phyloP scores from a whole-genome alignment of 2,113 vertebrate genomes.

The Ramphastos sulfuratus region DNA sequence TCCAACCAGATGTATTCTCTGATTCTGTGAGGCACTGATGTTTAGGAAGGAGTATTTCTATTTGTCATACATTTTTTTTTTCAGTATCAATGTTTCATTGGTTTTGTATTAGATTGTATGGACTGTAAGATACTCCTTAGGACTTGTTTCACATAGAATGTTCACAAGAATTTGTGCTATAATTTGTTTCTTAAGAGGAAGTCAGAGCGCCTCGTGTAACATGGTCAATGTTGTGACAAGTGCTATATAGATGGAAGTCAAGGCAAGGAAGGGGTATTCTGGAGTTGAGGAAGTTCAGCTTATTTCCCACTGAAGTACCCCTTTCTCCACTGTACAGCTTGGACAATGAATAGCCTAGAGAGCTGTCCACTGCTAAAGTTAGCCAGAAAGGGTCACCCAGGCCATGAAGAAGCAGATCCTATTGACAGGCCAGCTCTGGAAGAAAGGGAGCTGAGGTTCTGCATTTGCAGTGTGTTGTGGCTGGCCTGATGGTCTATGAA shows the following conservation, averaged over 20 bases:
- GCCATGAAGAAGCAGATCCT: background rate
- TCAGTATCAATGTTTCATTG: background rate
- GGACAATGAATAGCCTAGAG: background rate
- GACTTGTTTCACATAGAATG: background rate
- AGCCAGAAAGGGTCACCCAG: background rate
- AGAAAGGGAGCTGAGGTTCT: background rate
- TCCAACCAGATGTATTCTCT: no score
- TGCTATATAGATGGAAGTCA: background rate
- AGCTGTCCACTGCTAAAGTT: rapidly evolving
- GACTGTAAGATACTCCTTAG: background rate
- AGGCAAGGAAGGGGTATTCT: background rate
- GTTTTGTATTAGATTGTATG: background rate
- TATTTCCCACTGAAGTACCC: background rate
- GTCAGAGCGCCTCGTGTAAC: background rate
- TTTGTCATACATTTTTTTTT: background rate
- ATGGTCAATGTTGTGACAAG: background rate
- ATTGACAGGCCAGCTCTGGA: background rate
- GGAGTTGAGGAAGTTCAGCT: background rate
- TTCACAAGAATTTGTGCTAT: background rate
- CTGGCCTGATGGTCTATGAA: slow-evolving; percentile 36
- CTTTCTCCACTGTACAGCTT: background rate
- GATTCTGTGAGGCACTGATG: background rate
- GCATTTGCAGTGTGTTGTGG: background rate
- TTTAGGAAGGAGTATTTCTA: background rate
- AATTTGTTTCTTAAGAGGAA: background rate